Percentiles rank a stretch among this genome's conserved stretches.
These are phyloP conservation scores for Alauda arvensis DNA, from an alignment of 2,797 vertebrate species.

Conservation along the genomic window DNA sequence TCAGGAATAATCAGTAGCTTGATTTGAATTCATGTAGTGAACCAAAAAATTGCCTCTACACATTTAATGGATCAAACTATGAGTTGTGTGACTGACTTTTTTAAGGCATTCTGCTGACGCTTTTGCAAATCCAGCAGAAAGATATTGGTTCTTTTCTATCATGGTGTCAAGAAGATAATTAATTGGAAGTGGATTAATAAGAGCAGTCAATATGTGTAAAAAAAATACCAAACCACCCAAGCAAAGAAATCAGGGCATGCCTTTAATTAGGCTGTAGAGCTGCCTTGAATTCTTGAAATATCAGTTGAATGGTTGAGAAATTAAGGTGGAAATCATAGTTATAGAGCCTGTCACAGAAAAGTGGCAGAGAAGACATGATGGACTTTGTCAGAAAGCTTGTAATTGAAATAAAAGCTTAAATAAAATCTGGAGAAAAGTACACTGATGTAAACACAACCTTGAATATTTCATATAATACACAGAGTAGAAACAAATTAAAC, in stretches of 20 bases:
- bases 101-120: neutral
- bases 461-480: neutral
- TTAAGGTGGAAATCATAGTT: neutral
- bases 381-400: neutral
- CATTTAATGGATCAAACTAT: neutral
- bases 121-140: neutral
- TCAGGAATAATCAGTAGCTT: neutral
- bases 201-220: neutral
- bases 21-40: neutral
- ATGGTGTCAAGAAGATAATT: neutral
- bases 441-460: neutral
- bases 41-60: neutral
- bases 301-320: neutral
- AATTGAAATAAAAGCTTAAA: neutral
- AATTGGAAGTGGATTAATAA: neutral
- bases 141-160: neutral
- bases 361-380: neutral
- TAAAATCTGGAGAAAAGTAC: neutral
- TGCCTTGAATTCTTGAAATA: neutral
- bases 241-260: neutral
- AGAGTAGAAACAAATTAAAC: neutral
- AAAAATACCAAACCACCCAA: neutral
- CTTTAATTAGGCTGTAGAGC: constrained; percentile 10
- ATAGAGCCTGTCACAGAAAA: neutral
- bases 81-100: neutral